Evolutionary conservation across 2,888 invertebrate species (phyloP), one percentile per base, ranked within the genome.

Genomic region (Dryobota labecula): DNA sequence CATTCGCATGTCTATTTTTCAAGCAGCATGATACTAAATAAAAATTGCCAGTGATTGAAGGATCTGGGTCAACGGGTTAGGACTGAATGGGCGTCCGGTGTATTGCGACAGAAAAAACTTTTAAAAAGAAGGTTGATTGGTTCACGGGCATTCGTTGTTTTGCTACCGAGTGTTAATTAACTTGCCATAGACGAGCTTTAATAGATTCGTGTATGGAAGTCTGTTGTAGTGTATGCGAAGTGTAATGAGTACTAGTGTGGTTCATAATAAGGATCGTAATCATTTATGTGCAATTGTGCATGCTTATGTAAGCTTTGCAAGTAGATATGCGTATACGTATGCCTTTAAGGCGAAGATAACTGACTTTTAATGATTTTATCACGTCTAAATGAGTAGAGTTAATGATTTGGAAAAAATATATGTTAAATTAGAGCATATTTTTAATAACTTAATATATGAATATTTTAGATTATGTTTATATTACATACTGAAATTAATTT

Each of bases 61-160:
- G 90, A 94, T 94, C 87, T 94, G 82, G 94, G 94, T 93, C 93
- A 94, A 88, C 91, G 90, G 91, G 92, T 92, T 93, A 88, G 86
- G 83, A 86, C 83, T 90, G 86, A 90, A 90, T 89, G 82, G 76
- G 61, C 78, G 79, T 85, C 83, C 79, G 79, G 80, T 77, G 78
- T 80, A 78, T 92, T 93, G 89, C 91, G 88, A 90, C 90, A 90
- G 82, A 84, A 87, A 84, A 80, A 88, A 83, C 84, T 82, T 84
- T 86, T 87, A 83, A 85, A 86, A 87, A 86, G 84, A 88, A 90
- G 90, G 80, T 70, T 91, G 89, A 86, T 86, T 82, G 82, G 92
- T 92, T 93, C 92, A 92, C 85, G 90, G 92, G 83, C 90, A 80
- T 83, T 77, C 84, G 87, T 91, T 91, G 89, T 91, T 91, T 91